Evolutionary conservation across 2,888 invertebrate genomes (phyloP).

Genomic region (Adineta ricciae): DNA sequence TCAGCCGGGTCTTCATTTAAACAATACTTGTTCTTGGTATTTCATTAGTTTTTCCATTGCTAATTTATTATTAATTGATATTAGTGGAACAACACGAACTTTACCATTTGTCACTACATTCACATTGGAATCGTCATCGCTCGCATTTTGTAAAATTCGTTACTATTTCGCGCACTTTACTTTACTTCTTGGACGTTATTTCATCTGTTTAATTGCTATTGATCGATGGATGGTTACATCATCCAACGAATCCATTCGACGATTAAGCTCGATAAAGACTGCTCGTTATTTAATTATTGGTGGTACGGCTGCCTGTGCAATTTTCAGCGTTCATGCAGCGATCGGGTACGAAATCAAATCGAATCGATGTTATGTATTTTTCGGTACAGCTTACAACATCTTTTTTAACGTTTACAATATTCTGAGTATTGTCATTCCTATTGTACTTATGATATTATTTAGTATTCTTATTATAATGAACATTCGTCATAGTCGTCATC

Average conservation of each 20-base stretch:
- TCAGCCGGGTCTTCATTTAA: not conserved
- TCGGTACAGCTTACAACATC: not conserved
- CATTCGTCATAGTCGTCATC: not conserved
- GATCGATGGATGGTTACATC: not conserved
- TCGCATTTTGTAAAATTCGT: not conserved
- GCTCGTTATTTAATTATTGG: not conserved
- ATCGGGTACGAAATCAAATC: not conserved
- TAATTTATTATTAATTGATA: not conserved
- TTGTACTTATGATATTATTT: not conserved
- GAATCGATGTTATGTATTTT: not conserved
- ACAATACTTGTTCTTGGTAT: not conserved
- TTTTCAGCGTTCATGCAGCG: not conserved
- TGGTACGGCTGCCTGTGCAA: not conserved
- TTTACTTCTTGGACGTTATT: not conserved
- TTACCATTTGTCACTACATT: not conserved
- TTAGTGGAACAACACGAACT: not conserved
- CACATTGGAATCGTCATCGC: not conserved
- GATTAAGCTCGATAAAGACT: not conserved
- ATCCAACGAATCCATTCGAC: not conserved
- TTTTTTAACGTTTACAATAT: not conserved
- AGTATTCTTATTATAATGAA: not conserved
- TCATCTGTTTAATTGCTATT: not conserved
- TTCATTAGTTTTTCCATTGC: not conserved
- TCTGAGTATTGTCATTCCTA: not conserved
- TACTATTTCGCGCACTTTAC: not conserved